Percentiles rank a stretch among this genome's conserved stretches.
Conservation (phyloP, 2,113 vertebrate genomes). For the cat (Felis catus) region DNA sequence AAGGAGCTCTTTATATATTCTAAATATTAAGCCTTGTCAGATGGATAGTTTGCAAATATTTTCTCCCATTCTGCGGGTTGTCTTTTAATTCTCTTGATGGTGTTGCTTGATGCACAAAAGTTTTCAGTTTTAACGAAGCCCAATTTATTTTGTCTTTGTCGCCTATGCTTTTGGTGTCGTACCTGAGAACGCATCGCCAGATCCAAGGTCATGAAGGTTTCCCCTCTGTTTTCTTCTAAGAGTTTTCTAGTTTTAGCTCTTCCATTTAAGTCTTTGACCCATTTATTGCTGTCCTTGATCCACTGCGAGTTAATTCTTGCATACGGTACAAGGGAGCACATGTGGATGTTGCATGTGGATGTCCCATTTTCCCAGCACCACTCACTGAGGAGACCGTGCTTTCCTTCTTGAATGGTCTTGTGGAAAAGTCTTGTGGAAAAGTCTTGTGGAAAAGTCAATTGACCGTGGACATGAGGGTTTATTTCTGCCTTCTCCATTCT, state of each 20-base stretch:
- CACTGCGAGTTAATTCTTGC: neutral
- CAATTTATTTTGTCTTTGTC: neutral
- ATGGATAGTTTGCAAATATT: neutral
- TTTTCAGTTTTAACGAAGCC: neutral
- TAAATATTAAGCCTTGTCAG: neutral
- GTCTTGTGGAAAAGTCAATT: neutral
- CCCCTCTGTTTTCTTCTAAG: neutral
- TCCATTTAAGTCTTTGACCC: neutral
- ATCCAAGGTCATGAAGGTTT: neutral
- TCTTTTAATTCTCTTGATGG: neutral
- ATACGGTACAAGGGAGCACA: neutral
- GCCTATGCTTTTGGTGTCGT: neutral
- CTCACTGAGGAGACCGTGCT: neutral
- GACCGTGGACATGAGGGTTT: neutral
- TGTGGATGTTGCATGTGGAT: fast-evolving
- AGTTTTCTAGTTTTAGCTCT: neutral
- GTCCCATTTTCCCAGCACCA: neutral
- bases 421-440: neutral
- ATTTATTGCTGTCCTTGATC: neutral
- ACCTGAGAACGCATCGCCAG: neutral
- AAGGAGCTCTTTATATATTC: neutral
- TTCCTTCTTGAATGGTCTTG: neutral
- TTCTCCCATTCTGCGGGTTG: neutral
- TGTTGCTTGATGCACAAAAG: neutral
- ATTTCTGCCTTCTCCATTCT: neutral